Conservation (phyloP, 2,888 invertebrate genomes). For the Hymenopus coronatus region DNA sequence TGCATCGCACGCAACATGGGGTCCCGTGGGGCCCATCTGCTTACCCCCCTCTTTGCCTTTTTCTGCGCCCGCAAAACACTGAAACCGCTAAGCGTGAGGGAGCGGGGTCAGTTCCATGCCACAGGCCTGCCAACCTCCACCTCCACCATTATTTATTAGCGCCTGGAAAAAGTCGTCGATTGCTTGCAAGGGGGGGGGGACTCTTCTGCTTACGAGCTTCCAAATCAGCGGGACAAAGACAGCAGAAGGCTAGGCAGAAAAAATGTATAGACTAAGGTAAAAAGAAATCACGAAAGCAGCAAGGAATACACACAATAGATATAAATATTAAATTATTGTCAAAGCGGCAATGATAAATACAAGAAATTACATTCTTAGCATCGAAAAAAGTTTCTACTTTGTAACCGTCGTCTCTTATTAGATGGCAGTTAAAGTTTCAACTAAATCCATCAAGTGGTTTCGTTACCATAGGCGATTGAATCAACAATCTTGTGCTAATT, state of each 20-base stretch:
- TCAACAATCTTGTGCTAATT: too few species aligned
- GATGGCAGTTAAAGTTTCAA: too few species aligned
- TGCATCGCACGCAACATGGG: background rate
- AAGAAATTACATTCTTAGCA: too few species aligned
- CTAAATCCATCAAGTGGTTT: too few species aligned
- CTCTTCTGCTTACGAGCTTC: background rate
- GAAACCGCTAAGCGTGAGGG: background rate
- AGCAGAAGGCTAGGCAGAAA: background rate
- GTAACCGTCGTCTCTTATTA: too few species aligned
- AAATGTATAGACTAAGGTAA: background rate
- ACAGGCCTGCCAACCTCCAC: background rate
- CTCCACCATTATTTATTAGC: background rate
- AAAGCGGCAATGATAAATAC: too few species aligned
- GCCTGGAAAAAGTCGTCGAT: background rate
- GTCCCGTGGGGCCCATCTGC: background rate
- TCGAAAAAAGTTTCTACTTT: too few species aligned
- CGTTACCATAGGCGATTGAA: too few species aligned
- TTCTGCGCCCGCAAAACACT: background rate
- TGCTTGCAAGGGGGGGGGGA: background rate
- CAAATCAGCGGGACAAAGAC: background rate
- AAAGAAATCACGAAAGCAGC: background rate
- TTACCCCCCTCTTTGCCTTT: background rate
- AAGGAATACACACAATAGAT: background rate
- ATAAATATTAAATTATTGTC: background rate
- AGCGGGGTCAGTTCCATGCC: background rate